Conservation (phyloP, 2,113 vertebrate species). For the Prochilodus magdalenae region DNA sequence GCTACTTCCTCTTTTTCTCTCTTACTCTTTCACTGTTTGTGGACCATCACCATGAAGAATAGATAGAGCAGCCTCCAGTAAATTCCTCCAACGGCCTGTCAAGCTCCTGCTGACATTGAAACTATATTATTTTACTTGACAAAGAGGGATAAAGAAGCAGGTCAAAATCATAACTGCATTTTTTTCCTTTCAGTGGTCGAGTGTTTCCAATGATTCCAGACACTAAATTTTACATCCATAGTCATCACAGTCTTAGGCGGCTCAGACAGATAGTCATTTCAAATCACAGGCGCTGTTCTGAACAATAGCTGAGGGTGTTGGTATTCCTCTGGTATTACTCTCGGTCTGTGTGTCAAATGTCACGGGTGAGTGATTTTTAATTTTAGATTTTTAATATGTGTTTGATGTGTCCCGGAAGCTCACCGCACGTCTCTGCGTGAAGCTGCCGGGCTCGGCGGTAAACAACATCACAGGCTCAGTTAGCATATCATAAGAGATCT, state of each 20-base stretch:
- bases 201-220: background rate
- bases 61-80: no score
- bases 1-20: background rate
- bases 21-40: conserved; percentile 10
- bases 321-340: conserved; percentile 61
- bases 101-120: background rate
- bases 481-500: conserved; percentile 75
- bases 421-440: conserved; percentile 57
- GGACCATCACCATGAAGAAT: background rate
- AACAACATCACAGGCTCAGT: conserved; percentile 76
- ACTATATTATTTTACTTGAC: background rate
- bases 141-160: background rate
- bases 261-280: background rate
- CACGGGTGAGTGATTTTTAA: conserved; percentile 75
- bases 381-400: conserved; percentile 75
- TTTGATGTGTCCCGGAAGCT: conserved; percentile 71
- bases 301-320: conserved; percentile 36
- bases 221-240: background rate
- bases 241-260: background rate
- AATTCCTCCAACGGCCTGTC: background rate
- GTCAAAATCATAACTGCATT: background rate
- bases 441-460: conserved; percentile 65
- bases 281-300: conserved; percentile 42
- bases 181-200: no score
- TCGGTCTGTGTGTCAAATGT: conserved; percentile 63